Evolutionary conservation across 2,797 vertebrate species (phyloP).

Genomic region (Hyperoplus immaculatus): DNA sequence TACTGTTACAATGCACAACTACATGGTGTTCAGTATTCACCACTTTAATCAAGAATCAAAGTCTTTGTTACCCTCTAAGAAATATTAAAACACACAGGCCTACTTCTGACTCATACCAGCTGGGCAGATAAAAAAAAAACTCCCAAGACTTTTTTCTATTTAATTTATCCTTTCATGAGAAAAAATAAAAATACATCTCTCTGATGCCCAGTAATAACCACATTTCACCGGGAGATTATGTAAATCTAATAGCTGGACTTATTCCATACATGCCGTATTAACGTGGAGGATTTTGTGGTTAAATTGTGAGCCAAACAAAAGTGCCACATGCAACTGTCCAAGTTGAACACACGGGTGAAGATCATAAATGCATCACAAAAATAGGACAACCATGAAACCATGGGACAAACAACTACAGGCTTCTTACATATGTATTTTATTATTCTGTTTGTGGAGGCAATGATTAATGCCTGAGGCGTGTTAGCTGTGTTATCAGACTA

Average conservation of each 20-base stretch:
- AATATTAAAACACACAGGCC: constrained; percentile 27
- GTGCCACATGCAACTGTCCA: not conserved
- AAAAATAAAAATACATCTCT: constrained; percentile 6
- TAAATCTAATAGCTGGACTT: constrained; percentile 42
- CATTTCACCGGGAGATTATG: constrained; percentile 59
- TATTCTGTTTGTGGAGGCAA: constrained; percentile 22
- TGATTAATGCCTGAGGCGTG: constrained; percentile 38
- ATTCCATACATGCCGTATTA: constrained; percentile 29
- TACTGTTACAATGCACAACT: constrained; percentile 1
- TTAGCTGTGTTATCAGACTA: constrained; percentile 34
- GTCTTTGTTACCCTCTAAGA: constrained; percentile 22
- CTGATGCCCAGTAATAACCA: constrained; percentile 57
- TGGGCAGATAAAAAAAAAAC: constrained; percentile 25
- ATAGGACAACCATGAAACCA: not conserved
- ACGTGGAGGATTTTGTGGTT: constrained; percentile 36
- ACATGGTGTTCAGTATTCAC: not conserved
- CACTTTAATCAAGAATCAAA: constrained; percentile 49
- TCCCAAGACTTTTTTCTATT: constrained; percentile 7
- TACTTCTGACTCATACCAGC: constrained; percentile 32
- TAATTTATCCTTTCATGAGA: constrained; percentile 9
- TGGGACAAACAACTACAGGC: constrained; percentile 2
- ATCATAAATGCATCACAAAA: constrained; percentile 8
- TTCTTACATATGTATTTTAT: constrained; percentile 9
- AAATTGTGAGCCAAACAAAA: constrained; percentile 34
- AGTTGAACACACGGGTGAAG: not conserved